phyloP scores from a whole-genome alignment of 2,797 vertebrate genomes.

The Darevskia nairensis region DNA sequence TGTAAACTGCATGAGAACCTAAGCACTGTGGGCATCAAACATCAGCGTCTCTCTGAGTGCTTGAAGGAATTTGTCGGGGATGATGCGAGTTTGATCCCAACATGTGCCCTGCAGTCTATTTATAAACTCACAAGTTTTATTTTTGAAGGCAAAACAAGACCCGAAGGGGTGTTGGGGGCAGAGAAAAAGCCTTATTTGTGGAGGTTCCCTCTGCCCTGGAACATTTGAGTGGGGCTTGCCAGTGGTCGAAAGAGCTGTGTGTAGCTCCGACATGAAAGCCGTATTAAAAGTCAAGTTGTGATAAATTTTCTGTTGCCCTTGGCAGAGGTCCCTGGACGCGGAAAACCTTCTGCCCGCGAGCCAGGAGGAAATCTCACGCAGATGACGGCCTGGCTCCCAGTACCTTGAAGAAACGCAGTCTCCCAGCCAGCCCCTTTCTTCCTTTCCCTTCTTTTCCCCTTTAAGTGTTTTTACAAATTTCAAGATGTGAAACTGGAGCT shows the following conservation, averaged over 20 bases:
- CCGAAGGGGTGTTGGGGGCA: too few species aligned
- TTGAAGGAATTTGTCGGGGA: background rate
- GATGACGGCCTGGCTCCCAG: conserved; percentile 49
- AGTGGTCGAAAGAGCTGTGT: background rate
- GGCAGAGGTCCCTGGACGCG: conserved; percentile 43
- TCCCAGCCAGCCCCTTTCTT: background rate
- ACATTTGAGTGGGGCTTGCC: conserved; percentile 28
- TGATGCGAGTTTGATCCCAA: background rate
- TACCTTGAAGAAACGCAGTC: conserved; percentile 37
- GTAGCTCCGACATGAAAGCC: conserved; percentile 47
- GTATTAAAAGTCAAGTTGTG: conserved; percentile 28
- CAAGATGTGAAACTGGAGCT: conserved; percentile 42
- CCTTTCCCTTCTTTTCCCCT: background rate
- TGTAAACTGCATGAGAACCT: too few species aligned
- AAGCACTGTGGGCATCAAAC: too few species aligned
- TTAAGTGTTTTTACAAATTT: background rate
- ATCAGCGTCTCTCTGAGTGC: background rate
- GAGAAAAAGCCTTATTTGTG: conserved; percentile 32
- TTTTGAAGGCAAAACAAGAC: conserved; percentile 17
- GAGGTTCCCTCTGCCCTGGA: conserved; percentile 41
- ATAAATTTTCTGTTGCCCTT: conserved; percentile 64
- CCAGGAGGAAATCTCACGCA: conserved; percentile 65
- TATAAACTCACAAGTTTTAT: conserved; percentile 32
- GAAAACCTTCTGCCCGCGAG: background rate
- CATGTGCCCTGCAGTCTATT: conserved; percentile 52